Percentiles rank a stretch among this genome's conserved stretches.
phyloP scores from a whole-genome alignment of 2,113 vertebrate genomes.

The Caracal caracal region DNA sequence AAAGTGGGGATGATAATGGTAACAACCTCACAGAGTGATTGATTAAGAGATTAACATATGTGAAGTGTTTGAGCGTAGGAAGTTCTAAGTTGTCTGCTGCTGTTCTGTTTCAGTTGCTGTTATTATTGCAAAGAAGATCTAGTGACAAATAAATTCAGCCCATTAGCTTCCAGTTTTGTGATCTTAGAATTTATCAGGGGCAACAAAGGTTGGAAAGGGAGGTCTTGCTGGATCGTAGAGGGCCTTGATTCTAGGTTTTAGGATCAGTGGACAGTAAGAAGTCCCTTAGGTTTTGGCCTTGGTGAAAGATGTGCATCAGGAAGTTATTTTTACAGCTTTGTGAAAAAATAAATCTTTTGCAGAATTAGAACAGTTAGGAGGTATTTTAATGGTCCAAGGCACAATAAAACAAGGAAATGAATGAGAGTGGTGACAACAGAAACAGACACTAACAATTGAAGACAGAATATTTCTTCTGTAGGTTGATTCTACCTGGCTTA shows the following conservation, averaged over 20 bases:
- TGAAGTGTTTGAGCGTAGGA: neutral
- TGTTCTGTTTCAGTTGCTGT: neutral
- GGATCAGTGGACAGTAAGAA: neutral
- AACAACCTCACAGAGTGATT: neutral
- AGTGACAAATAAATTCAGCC: neutral
- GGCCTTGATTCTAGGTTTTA: neutral
- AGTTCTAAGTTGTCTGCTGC: neutral
- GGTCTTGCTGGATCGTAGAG: neutral
- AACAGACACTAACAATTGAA: neutral
- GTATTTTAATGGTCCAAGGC: neutral
- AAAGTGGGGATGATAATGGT: neutral
- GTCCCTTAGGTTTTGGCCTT: neutral
- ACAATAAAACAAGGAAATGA: constrained; percentile 8
- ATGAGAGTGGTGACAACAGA: neutral
- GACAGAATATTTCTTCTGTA: neutral
- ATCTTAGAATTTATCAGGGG: neutral
- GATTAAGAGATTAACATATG: neutral
- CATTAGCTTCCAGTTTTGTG: neutral
- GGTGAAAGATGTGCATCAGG: neutral
- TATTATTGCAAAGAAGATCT: neutral
- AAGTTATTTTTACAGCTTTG: neutral
- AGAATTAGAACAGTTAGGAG: neutral
- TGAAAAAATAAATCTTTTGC: neutral
- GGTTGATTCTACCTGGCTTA: neutral
- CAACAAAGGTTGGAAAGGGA: neutral